Evolutionary conservation across 2,797 vertebrate species (phyloP).

Genomic region (Pseudomugil gertrudae): DNA sequence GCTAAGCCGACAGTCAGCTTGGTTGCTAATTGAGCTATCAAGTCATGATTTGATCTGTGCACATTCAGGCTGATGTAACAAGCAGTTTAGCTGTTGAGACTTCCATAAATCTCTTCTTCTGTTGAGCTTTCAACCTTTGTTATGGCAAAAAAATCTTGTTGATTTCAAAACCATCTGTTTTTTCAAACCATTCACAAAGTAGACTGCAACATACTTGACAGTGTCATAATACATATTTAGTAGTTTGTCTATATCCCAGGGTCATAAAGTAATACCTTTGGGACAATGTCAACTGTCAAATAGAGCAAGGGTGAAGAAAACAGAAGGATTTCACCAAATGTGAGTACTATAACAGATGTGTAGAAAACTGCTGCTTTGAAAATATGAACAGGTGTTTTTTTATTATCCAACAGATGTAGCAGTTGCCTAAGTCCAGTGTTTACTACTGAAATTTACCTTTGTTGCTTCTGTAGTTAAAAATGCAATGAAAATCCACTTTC

Average conservation of each 20-base stretch:
- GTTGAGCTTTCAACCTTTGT: conserved; percentile 38
- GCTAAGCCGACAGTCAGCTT: conserved; percentile 5
- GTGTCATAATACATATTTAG: conserved; percentile 36
- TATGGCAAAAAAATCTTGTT: conserved; percentile 17
- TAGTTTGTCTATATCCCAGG: conserved; percentile 26
- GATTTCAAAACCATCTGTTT: conserved; percentile 15
- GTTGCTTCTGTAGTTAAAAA: not conserved
- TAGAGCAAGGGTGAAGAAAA: not conserved
- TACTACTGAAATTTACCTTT: conserved; percentile 5
- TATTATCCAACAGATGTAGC: conserved; percentile 23
- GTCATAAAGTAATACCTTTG: conserved; percentile 36
- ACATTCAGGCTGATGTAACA: conserved; percentile 51
- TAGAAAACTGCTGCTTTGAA: conserved; percentile 8
- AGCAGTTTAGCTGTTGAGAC: conserved; percentile 47
- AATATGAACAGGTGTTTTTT: conserved; percentile 27
- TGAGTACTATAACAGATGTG: conserved; percentile 18
- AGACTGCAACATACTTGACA: conserved; percentile 26
- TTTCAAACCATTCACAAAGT: conserved; percentile 19
- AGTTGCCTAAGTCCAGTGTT: not conserved
- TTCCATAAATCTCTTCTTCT: conserved; percentile 31
- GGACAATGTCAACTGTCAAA: conserved; percentile 34
- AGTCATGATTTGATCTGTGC: conserved; percentile 45
- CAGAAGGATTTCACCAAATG: not conserved
- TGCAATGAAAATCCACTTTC: not conserved
- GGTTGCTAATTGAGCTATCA: conserved; percentile 58